phyloP scores from a whole-genome alignment of 2,113 vertebrate species.

The Eubucco bourcierii region DNA sequence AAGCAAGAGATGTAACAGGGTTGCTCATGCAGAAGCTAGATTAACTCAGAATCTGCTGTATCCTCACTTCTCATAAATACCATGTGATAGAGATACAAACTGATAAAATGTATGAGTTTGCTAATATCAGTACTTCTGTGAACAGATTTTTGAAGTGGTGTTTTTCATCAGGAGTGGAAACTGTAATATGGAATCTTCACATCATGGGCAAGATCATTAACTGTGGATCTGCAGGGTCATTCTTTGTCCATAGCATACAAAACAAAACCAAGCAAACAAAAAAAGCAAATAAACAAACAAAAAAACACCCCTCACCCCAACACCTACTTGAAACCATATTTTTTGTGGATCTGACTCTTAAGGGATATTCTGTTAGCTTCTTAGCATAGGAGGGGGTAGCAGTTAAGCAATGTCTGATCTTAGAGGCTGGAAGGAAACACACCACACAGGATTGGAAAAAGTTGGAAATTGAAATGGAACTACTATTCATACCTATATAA shows the following conservation, averaged over 20 bases:
- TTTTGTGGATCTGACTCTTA: neutral
- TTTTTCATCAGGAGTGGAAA: neutral
- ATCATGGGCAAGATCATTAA: neutral
- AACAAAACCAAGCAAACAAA: too few relatives aligned
- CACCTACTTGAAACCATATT: neutral
- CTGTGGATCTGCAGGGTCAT: neutral
- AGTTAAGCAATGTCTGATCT: neutral
- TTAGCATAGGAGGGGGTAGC: neutral
- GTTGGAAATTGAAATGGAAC: too few relatives aligned
- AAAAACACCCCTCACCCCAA: too few relatives aligned
- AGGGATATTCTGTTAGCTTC: neutral
- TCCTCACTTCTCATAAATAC: neutral
- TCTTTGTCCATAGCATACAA: neutral
- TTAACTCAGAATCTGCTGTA: neutral
- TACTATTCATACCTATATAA: too few relatives aligned
- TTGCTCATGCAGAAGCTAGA: neutral
- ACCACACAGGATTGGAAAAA: too few relatives aligned
- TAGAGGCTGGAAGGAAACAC: too few relatives aligned
- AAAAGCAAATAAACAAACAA: too few relatives aligned
- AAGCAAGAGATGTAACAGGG: neutral
- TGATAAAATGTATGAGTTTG: neutral
- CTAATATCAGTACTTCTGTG: neutral
- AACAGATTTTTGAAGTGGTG: neutral
- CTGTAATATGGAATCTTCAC: accelerated
- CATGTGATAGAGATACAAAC: neutral